Percentiles rank a stretch among this genome's conserved stretches.
Evolutionary conservation across 2,888 invertebrate genomes (phyloP).

Genomic region (Andrena hattorfiana): DNA sequence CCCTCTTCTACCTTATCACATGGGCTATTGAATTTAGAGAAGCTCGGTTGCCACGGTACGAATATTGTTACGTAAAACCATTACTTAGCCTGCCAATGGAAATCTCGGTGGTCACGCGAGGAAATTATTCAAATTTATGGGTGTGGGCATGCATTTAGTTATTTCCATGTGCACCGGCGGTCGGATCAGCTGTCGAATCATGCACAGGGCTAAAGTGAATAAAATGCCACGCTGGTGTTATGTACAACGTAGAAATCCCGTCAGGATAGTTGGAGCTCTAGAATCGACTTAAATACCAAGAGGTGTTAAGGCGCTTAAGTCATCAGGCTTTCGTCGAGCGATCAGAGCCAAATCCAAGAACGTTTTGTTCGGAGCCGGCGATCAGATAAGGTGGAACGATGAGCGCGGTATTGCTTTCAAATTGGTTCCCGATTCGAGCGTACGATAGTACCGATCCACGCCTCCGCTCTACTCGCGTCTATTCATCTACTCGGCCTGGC

Average conservation of each 20-base stretch:
- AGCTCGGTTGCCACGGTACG: no score
- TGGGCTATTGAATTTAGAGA: no score
- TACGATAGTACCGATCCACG: slow-evolving; percentile 75
- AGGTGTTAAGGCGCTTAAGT: slow-evolving; percentile 72
- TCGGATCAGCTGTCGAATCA: not conserved
- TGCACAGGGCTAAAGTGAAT: not conserved
- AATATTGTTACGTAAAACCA: no score
- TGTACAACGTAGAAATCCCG: slow-evolving; percentile 22
- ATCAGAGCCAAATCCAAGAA: slow-evolving; percentile 72
- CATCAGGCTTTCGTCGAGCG: slow-evolving; percentile 61
- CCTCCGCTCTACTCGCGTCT: slow-evolving; percentile 61
- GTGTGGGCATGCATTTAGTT: not conserved
- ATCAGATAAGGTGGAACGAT: slow-evolving; percentile 81
- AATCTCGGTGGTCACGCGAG: no score
- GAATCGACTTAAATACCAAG: slow-evolving; percentile 67
- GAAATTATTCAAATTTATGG: slow-evolving; percentile 9
- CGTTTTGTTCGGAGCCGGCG: slow-evolving; percentile 73
- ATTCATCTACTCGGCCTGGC: slow-evolving; percentile 67
- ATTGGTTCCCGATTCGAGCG: slow-evolving; percentile 83
- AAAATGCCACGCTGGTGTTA: slow-evolving; percentile 3
- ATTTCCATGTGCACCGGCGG: not conserved
- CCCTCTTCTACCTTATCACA: no score
- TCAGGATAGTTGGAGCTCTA: slow-evolving; percentile 19
- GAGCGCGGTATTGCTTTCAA: slow-evolving; percentile 83
- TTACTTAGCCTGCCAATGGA: no score